Conservation (phyloP, 2,888 invertebrate species). For the Prosopocoilus inquinatus region DNA sequence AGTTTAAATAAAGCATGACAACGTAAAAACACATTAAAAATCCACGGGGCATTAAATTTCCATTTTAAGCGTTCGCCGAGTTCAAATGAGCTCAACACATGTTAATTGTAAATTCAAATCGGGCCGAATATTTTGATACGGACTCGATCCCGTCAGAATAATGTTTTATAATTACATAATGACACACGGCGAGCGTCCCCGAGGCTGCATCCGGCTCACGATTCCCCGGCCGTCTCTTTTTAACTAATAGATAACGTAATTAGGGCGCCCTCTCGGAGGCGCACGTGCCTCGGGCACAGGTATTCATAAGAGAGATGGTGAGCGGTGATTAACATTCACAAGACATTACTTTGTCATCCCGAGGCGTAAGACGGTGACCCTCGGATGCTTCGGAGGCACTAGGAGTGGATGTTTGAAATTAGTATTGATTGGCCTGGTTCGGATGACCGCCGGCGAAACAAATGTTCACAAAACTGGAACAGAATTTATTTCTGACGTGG, state of each 20-base stretch:
- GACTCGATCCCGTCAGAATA: conserved; percentile 39
- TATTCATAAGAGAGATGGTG: conserved; percentile 27
- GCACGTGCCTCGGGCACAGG: conserved; percentile 12
- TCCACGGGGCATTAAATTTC: too few species aligned
- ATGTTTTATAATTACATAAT: conserved; percentile 46
- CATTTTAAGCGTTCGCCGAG: too few species aligned
- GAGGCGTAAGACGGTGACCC: conserved; percentile 26
- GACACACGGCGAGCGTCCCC: conserved; percentile 34
- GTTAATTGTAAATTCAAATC: too few species aligned
- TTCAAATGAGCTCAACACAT: too few species aligned
- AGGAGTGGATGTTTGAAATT: conserved; percentile 21
- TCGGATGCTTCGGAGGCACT: conserved; percentile 21
- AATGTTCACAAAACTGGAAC: conserved; percentile 1
- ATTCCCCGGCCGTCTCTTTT: conserved; percentile 8
- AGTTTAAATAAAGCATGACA: too few species aligned
- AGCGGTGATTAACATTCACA: conserved; percentile 24
- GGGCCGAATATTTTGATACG: conserved; percentile 32
- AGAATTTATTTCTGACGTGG: neutral
- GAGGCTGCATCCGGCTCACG: conserved; percentile 15
- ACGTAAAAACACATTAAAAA: too few species aligned
- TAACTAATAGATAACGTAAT: conserved; percentile 13
- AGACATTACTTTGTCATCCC: conserved; percentile 25
- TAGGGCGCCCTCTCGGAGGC: neutral
- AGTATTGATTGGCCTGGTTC: conserved; percentile 20
- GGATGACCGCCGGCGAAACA: conserved; percentile 4